Base-by-base conservation (phyloP, 2,888 invertebrate species). In the Brachyptera putata region DNA sequence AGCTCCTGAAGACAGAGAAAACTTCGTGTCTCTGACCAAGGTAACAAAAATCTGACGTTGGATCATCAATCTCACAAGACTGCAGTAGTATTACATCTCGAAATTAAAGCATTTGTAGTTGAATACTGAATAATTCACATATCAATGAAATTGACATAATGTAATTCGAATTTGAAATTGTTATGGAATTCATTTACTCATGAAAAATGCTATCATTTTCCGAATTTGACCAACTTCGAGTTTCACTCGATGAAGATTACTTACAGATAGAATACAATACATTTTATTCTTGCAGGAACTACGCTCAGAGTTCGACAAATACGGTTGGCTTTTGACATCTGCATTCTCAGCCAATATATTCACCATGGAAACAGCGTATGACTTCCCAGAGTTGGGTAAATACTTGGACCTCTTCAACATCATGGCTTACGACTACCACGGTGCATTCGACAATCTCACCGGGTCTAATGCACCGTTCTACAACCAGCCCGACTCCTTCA, bases 371-470 rank as follows among this genome's bases (percentile, higher is more conserved):
- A 61, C 65, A 1, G 76, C 75, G 14, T 81, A 80, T 64, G 73
- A 78, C 57, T 69, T 78, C 5, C 63, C 68, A 3, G 67, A 64
- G 56, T 72, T 81, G 30, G 69, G 73, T 16, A 64, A 72, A 71
- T 74, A 69, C 43, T 18, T 46, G 21, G 43, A 56, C 43, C 21
- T 41, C 49, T 73, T 79, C 21, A 73, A 77, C 55, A 65, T 80
- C 34, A 80, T 81, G 80, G 73, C 76, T 4, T 81, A 80, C 66
- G 80, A 81, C 68, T 75, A 76, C 57, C 74, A 75, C 62, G 63
- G 70, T 25, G 65, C 71, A 25, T 65, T 66, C 50, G 69, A 71
- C 13, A 56, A 64, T 57, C 66, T 68, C 21, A 76, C 77, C 26
- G 76, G 76, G 48, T 71, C 75, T 56, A 71, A 76, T 58, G 72